These are phyloP conservation scores for Psilopsiagon aymara DNA, from an alignment of 2,113 vertebrate species.

Conservation along the genomic window DNA sequence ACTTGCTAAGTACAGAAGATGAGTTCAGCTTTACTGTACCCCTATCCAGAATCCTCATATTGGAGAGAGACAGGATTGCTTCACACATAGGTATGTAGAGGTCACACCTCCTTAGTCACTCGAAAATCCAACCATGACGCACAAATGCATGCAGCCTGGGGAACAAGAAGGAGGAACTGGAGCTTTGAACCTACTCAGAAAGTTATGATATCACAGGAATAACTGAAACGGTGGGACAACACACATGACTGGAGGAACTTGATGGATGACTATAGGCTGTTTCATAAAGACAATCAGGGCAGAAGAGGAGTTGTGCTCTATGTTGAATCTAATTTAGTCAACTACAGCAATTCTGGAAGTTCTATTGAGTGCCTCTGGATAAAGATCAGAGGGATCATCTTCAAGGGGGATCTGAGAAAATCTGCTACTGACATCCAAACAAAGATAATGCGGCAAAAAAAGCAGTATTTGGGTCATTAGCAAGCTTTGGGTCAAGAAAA, in stretches of 20 bases:
- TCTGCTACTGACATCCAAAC: background rate
- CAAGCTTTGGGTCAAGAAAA: background rate
- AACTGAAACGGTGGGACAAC: background rate
- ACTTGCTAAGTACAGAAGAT: background rate
- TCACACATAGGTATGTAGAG: background rate
- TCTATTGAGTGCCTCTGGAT: background rate
- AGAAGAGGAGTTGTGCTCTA: background rate
- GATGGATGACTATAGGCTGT: background rate
- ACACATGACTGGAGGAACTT: background rate
- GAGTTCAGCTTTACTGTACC: background rate
- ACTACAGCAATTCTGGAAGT: background rate
- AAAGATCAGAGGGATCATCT: background rate
- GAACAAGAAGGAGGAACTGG: background rate
- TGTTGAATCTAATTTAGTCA: background rate
- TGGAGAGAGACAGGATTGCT: background rate
- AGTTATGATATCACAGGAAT: background rate
- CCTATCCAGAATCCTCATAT: background rate
- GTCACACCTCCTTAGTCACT: background rate
- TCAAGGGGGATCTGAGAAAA: background rate
- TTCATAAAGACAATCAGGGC: background rate
- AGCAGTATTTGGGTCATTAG: background rate
- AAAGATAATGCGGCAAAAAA: background rate
- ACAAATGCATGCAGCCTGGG: background rate
- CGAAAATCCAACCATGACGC: background rate
- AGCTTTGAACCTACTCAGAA: background rate